Base-by-base conservation (phyloP, 2,797 vertebrate genomes). In the Trachurus trachurus region DNA sequence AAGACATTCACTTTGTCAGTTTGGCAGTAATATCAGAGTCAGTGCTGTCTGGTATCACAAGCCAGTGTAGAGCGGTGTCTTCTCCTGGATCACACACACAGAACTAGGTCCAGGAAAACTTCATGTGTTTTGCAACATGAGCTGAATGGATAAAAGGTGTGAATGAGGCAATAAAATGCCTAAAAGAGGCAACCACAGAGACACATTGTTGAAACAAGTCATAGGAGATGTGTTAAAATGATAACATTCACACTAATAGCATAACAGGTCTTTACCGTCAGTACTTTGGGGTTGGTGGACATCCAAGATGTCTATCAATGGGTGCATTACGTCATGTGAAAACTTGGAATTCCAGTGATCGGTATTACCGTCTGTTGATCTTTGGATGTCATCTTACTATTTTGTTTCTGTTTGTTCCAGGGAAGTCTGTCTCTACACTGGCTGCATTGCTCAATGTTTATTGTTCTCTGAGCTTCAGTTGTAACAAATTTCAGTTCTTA, bases 401-500 rank as follows among this genome's bases (percentile, higher is more conserved):
- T 64, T 62, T 31, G 21, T 45, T 40, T 74, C n/a, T 17, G 21
- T 53, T 22, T 45, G 21, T 42, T 71, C 34, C n/a, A 37, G 8
- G 15, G 9, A 64, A 58, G 9, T 58, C 16, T 40, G 44, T 80
- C 60, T 66, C 12, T 22, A 47, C 64, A 53, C 12, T n/a, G 37
- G n/a, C 9, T 49, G 22, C 47, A 60, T 84, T 62, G 53, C 22
- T 76, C 44, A 65, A 11, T 53, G 42, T 47, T 63, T 66, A 70
- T 74, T 71, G 17, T 77, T 69, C 77, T 68, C 71, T 47, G 22
- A 52, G 54, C 39, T 45, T 42, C 11, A 52, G 21, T 26, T 66
- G 19, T 52, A 26, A 53, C 9, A 62, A 45, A 76, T 67, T 60
- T 81, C 44, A 66, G 50, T 73, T 81, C 71, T 75, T 53, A 42